phyloP scores from a whole-genome alignment of 2,797 vertebrate species.

The Hyperoplus lanceolatus region DNA sequence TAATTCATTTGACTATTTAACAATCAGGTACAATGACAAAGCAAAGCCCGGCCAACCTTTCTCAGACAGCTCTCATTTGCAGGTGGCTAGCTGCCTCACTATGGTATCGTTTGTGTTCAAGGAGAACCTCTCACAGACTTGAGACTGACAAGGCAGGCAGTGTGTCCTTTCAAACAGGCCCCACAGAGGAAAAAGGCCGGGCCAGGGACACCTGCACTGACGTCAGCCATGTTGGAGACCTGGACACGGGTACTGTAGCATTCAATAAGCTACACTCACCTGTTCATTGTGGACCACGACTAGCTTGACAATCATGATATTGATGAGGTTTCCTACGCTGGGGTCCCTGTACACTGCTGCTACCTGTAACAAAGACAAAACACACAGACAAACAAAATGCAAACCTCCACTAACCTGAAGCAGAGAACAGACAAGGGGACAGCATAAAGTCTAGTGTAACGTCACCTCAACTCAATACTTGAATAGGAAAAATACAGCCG shows the following conservation, averaged over 20 bases:
- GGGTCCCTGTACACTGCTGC: slow-evolving; percentile 96
- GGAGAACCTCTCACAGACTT: slow-evolving; percentile 54
- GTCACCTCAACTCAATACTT: neutral
- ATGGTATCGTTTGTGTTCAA: slow-evolving; percentile 54
- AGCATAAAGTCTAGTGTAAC: neutral
- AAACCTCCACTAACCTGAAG: slow-evolving; percentile 70
- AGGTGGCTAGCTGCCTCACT: slow-evolving; percentile 56
- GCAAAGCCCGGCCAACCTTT: slow-evolving; percentile 13
- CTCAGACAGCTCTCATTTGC: slow-evolving; percentile 38
- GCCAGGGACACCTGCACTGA: slow-evolving; percentile 73
- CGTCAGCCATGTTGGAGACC: slow-evolving; percentile 49
- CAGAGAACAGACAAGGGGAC: slow-evolving; percentile 4
- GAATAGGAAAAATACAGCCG: slow-evolving; percentile 16
- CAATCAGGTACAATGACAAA: slow-evolving; percentile 6
- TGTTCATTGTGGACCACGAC: slow-evolving; percentile 94
- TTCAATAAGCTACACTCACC: slow-evolving; percentile 83
- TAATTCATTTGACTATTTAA: neutral
- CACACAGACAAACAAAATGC: slow-evolving; percentile 76
- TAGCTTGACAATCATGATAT: slow-evolving; percentile 95
- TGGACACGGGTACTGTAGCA: slow-evolving; percentile 25
- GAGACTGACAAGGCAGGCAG: slow-evolving; percentile 70
- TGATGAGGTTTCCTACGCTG: slow-evolving; percentile 97
- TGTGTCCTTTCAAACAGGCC: slow-evolving; percentile 65
- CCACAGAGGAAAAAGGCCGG: slow-evolving; percentile 48
- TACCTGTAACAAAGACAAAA: slow-evolving; percentile 89